Evolutionary conservation across 2,797 vertebrate species (phyloP).

Genomic region (Enteromius afrohamiltoni): DNA sequence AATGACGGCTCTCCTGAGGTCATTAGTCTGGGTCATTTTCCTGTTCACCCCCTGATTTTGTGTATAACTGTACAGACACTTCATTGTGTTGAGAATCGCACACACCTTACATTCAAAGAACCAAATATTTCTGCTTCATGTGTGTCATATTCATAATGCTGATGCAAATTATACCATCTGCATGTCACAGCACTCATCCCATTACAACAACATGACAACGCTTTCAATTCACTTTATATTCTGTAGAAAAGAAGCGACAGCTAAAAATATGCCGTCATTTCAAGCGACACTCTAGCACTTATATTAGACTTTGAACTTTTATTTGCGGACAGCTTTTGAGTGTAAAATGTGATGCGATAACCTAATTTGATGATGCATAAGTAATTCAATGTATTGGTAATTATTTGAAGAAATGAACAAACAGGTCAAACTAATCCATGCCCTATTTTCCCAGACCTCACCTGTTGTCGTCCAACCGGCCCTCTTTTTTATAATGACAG

Average conservation of each 20-base stretch:
- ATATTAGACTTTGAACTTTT: background rate
- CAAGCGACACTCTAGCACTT: background rate
- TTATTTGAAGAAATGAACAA: background rate
- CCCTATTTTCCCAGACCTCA: background rate
- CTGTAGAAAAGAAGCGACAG: background rate
- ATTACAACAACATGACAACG: background rate
- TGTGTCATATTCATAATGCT: constrained; percentile 31
- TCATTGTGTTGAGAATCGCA: constrained; percentile 20
- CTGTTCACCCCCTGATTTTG: constrained; percentile 1
- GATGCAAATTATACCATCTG: constrained; percentile 17
- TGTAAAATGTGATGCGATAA: constrained; percentile 6
- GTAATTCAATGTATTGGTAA: background rate
- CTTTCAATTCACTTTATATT: background rate
- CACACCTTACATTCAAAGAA: constrained; percentile 23
- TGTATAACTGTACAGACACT: constrained; percentile 1
- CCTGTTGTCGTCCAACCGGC: background rate
- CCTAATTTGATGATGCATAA: constrained; percentile 4
- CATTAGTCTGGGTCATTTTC: background rate
- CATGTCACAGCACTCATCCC: constrained; percentile 1
- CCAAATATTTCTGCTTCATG: background rate
- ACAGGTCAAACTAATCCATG: constrained; percentile 9
- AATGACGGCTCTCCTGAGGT: background rate
- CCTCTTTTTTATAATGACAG: background rate
- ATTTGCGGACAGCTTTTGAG: background rate
- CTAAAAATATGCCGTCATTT: background rate